These are phyloP conservation scores for Malthinus seriepunctatus DNA, from an alignment of 2,888 invertebrate genomes.

Conservation along the genomic window DNA sequence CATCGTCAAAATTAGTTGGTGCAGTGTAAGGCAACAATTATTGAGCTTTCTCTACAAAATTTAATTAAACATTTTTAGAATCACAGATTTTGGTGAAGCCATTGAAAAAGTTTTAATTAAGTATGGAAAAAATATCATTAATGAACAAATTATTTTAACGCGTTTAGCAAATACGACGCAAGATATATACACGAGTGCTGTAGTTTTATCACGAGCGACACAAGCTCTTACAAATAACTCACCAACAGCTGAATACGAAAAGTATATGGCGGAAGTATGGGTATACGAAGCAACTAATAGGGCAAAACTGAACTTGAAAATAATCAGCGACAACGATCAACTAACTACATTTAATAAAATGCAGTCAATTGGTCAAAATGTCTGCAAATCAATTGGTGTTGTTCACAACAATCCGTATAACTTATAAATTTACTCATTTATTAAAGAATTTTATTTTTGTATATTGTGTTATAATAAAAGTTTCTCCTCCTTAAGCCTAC, in stretches of 20 bases:
- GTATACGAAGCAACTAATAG: conserved; percentile 76
- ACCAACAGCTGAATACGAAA: conserved; percentile 75
- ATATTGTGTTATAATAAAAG: background rate
- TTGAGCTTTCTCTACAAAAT: background rate
- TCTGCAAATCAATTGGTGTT: conserved; percentile 68
- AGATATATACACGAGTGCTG: conserved; percentile 85
- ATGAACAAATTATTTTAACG: conserved; percentile 89
- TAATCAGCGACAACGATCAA: conserved; percentile 60
- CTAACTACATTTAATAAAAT: conserved; percentile 67
- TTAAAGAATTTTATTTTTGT: background rate
- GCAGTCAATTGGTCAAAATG: conserved; percentile 66
- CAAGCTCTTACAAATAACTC: conserved; percentile 67
- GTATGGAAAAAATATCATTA: conserved; percentile 80
- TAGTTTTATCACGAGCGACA: conserved; percentile 81
- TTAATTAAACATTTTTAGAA: conserved; percentile 53
- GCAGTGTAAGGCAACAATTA: conserved; percentile 54
- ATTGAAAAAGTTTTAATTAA: conserved; percentile 83
- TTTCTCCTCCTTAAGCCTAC: background rate
- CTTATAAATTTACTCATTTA: conserved; percentile 51
- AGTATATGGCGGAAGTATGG: conserved; percentile 78
- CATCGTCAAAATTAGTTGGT: conserved; percentile 67
- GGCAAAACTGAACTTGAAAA: conserved; percentile 65
- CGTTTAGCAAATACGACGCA: conserved; percentile 87
- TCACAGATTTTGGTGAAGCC: conserved; percentile 74
- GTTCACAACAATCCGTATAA: conserved; percentile 69